Evolutionary conservation across 2,113 vertebrate genomes (phyloP).

Genomic region (Scortum barcoo): DNA sequence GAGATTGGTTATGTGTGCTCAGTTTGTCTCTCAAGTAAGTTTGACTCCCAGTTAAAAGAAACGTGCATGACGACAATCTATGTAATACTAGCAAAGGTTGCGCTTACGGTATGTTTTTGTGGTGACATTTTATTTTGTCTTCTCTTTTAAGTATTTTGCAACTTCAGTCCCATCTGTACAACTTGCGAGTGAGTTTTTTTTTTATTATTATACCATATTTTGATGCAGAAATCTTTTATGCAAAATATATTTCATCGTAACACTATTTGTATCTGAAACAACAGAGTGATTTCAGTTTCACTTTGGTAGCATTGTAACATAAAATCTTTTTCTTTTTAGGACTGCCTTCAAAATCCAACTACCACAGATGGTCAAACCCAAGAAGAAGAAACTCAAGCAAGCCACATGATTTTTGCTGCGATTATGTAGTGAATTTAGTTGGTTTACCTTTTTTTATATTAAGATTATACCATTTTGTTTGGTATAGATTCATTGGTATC

Average conservation of each 20-base stretch:
- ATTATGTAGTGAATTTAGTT: neutral
- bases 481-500: neutral
- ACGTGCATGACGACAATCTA: neutral
- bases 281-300: neutral
- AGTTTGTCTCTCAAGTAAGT: slow-evolving; percentile 96
- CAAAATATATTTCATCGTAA: neutral
- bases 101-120: neutral
- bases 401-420: slow-evolving; percentile 61
- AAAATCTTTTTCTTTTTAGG: slow-evolving; percentile 79
- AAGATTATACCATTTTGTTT: neutral
- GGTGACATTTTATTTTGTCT: slow-evolving; percentile 5
- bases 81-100: neutral
- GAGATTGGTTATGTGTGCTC: slow-evolving; percentile 98
- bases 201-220: neutral
- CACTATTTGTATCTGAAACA: neutral
- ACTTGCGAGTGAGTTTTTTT: slow-evolving; percentile 95
- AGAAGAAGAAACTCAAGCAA: slow-evolving; percentile 96
- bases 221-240: neutral
- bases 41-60: neutral
- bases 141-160: slow-evolving; percentile 93
- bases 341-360: slow-evolving; percentile 98
- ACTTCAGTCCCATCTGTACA: slow-evolving; percentile 98
- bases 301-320: neutral
- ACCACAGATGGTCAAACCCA: slow-evolving; percentile 94
- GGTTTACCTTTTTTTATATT: slow-evolving; percentile 21